A percentile compares a stretch with the other conserved stretches of the same genome.
Conservation (phyloP, 1,140 invertebrate species). For the Alviniconcha marisindica region DNA sequence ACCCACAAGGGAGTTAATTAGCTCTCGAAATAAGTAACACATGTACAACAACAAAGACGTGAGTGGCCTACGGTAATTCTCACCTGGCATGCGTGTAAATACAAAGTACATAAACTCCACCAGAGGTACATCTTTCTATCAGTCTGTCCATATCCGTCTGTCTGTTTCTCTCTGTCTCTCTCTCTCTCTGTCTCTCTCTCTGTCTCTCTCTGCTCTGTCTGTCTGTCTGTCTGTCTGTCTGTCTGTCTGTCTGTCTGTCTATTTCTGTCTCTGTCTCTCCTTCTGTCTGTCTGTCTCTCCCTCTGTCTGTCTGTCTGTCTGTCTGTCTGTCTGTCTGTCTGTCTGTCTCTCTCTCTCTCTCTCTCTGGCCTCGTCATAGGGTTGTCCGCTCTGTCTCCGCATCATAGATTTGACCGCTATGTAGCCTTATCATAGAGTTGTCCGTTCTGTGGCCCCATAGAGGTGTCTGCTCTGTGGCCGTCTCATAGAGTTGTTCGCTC, state of each 20-base stretch:
- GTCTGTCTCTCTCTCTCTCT: constrained; percentile 4
- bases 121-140: not conserved
- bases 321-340: constrained; percentile 16
- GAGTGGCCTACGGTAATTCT: no score
- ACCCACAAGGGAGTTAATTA: no score
- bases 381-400: no score
- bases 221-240: not conserved
- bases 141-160: not conserved
- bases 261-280: not conserved
- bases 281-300: not conserved
- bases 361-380: not conserved
- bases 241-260: not conserved
- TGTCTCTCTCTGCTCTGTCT: not conserved
- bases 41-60: no score
- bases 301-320: not conserved
- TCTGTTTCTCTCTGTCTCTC: not conserved
- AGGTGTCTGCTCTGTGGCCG: no score
- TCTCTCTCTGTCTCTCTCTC: not conserved
- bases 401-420: no score
- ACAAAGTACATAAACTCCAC: no score
- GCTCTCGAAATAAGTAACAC: no score
- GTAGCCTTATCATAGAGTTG: no score
- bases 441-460: no score
- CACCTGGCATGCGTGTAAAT: no score
- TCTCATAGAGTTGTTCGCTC: no score